Evolutionary conservation across 92 coral and sea anemone species (phyloP).

Genomic region (Palythoa caribaeorum): DNA sequence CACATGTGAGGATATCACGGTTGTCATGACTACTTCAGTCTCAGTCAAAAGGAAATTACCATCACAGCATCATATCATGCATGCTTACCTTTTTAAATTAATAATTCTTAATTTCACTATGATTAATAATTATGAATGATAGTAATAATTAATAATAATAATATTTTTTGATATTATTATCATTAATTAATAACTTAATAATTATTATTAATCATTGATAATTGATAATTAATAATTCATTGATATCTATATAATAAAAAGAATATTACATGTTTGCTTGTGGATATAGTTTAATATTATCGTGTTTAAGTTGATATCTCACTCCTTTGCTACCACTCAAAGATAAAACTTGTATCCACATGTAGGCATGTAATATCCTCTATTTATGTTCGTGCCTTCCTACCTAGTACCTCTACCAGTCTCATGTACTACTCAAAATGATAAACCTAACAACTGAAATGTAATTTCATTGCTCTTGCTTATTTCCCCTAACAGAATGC

Average conservation of each 20-base stretch:
- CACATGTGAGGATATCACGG: too few species aligned
- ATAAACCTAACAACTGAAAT: not conserved
- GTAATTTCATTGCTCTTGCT: not conserved
- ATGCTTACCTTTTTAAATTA: too few species aligned
- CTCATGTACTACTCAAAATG: not conserved
- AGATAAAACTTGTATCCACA: not conserved
- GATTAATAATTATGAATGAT: constrained; percentile 54
- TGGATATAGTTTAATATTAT: too few species aligned
- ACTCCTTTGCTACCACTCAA: not conserved
- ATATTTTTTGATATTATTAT: constrained; percentile 31
- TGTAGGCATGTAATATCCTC: not conserved
- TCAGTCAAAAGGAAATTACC: too few species aligned
- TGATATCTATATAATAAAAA: too few species aligned
- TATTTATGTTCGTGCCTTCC: not conserved
- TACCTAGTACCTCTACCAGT: not conserved
- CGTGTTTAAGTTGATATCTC: not conserved
- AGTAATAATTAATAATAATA: constrained; percentile 47
- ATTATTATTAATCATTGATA: too few species aligned
- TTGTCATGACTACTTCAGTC: too few species aligned
- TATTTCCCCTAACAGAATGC: not conserved
- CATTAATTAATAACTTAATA: too few species aligned
- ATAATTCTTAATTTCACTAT: constrained; percentile 55
- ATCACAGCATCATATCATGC: too few species aligned
- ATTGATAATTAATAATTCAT: too few species aligned
- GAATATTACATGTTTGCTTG: too few species aligned